Evolutionary conservation across 2,113 vertebrate species (phyloP), one percentile per base, ranked within the genome.

Genomic region (Alouatta palliata): DNA sequence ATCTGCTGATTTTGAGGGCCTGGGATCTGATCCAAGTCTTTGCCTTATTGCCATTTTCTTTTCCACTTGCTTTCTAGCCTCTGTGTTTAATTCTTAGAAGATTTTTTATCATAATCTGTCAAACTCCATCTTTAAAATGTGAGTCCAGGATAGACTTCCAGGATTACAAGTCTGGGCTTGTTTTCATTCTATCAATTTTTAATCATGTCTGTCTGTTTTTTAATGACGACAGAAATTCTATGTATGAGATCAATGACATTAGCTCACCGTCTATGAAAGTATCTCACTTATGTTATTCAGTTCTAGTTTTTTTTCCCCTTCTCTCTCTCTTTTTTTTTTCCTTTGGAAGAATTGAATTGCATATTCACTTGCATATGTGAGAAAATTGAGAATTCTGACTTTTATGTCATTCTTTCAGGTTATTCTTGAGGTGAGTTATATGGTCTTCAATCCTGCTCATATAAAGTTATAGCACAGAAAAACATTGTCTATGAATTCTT

Each of bases 141-240:
- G 99, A 99, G 99, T 32, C 99, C 99, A 23, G 99, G 99, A 88
- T 99, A 99, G 96, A 99, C 99, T 17, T 52, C 52, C 52, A 52
- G 52, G 52, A 97, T 99, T 99, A 92, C 99, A 98, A 97, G 99
- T 99, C 97, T 99, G 99, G 94, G 99, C 99, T 98, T 99, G 99
- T 96, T 99, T 99, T 99, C 99, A n/a, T 99, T 99, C 99, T 45
- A 99, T 99, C 96, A 99, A 98, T 97, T 99, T 99, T 98, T 99
- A 94, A 82, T 68, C 23, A 68, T 71, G 40, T 54, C 35, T 73
- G 23, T 81, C 80, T 75, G 32, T 37, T 75, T 68, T 79, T 82
- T 32, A 64, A 8, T 75, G 73, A 86, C 47, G 68, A 40, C 23
- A 81, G 19, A 56, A 75, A 75, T 70, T 87, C 68, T 83, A 3